phyloP scores from a whole-genome alignment of 2,113 vertebrate species.

The Tupaia chinensis region DNA sequence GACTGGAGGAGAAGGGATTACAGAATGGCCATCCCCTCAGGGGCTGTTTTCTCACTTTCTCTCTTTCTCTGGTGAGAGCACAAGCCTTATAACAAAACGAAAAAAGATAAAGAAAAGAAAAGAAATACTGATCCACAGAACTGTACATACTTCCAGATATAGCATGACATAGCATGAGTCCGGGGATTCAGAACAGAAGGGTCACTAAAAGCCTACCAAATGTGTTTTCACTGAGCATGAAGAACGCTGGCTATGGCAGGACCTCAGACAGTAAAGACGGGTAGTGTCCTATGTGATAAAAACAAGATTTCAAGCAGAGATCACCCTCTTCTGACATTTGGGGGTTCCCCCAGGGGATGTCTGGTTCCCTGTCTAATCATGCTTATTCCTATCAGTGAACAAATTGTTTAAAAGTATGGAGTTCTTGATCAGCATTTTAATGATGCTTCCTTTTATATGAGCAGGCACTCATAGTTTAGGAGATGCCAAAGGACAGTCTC shows the following conservation, averaged over 20 bases:
- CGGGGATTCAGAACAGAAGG: neutral
- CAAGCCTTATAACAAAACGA: too few species aligned
- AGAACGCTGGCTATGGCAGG: neutral
- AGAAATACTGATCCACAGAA: neutral
- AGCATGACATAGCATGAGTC: neutral
- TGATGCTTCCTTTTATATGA: neutral
- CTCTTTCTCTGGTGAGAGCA: too few species aligned
- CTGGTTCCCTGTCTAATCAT: neutral
- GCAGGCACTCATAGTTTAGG: neutral
- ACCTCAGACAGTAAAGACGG: neutral
- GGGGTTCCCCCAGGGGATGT: neutral
- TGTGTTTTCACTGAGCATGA: neutral
- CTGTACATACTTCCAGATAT: neutral
- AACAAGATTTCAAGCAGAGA: neutral
- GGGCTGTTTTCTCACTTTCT: too few species aligned
- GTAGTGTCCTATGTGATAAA: neutral
- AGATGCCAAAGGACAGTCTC: neutral
- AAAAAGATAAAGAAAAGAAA: too few species aligned
- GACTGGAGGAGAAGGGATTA: too few species aligned
- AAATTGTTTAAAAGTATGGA: neutral
- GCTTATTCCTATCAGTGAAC: neutral
- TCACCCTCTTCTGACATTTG: neutral
- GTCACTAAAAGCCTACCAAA: neutral
- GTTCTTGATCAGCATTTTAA: neutral
- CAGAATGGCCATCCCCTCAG: too few species aligned